Evolutionary conservation across 2,888 invertebrate genomes (phyloP).

Genomic region (Nephrotoma flavescens): DNA sequence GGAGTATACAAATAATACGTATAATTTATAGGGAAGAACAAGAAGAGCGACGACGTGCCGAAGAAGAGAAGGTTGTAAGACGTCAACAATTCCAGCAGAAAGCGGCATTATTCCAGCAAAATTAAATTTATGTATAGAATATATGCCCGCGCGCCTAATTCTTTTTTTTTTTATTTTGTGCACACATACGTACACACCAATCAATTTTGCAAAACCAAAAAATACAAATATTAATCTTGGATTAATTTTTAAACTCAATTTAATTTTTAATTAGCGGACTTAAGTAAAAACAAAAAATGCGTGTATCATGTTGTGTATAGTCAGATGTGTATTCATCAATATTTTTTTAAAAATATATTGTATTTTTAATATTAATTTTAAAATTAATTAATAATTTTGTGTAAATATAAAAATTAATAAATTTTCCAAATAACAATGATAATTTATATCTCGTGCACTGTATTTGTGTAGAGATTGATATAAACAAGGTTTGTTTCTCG

Average conservation of each 20-base stretch:
- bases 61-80: slow-evolving; percentile 68
- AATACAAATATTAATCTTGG: not conserved
- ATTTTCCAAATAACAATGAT: not conserved
- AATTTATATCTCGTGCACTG: not conserved
- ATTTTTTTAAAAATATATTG: not conserved
- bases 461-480: not conserved
- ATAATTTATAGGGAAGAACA: slow-evolving; percentile 61
- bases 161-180: not conserved
- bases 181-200: not conserved
- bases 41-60: slow-evolving; percentile 68
- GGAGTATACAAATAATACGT: not conserved
- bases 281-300: not conserved
- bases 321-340: not conserved
- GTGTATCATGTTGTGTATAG: not conserved
- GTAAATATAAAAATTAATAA: not conserved
- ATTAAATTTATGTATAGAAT: slow-evolving; percentile 13
- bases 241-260: not conserved
- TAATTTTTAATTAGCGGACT: not conserved
- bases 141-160: not conserved
- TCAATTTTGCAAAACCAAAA: not conserved
- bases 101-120: slow-evolving; percentile 64
- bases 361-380: not conserved
- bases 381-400: not conserved
- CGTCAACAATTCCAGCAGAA: slow-evolving; percentile 78
- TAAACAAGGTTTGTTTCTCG: not conserved